Percentiles rank a stretch among this genome's conserved stretches.
Conservation (phyloP, 2,113 vertebrate species). For the Corvus hawaiiensis region DNA sequence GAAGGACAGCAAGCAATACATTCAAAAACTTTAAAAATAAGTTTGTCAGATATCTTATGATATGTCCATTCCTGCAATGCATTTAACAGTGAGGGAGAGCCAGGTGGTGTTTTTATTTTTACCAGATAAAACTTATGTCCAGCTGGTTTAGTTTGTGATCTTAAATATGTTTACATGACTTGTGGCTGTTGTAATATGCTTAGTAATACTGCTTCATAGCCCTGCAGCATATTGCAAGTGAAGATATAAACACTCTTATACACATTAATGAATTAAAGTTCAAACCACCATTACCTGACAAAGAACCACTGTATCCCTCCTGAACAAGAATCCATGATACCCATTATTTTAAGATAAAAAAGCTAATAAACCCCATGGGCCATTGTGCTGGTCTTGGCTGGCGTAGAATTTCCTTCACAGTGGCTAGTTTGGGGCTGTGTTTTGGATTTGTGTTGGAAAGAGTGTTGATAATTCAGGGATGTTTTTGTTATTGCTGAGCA, state of each 20-base stretch:
- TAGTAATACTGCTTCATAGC: background rate
- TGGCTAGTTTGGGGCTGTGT: background rate
- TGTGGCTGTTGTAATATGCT: background rate
- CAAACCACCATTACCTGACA: background rate
- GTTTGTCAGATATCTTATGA: background rate
- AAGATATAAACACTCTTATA: background rate
- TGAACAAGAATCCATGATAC: background rate
- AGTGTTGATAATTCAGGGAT: background rate
- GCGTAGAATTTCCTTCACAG: background rate
- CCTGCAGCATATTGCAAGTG: background rate
- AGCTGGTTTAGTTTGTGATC: background rate
- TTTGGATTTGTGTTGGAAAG: background rate
- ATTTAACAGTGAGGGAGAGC: background rate
- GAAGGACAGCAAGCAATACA: background rate
- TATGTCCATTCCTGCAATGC: background rate
- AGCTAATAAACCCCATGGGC: background rate
- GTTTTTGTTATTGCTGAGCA: background rate
- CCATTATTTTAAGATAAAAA: background rate
- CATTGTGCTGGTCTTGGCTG: background rate
- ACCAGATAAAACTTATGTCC: background rate
- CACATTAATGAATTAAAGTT: background rate
- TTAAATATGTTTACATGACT: background rate
- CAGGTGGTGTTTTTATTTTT: constrained; percentile 11
- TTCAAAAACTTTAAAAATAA: background rate
- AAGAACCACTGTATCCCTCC: background rate